phyloP scores from a whole-genome alignment of 1,140 invertebrate genomes.

The Steinernema feltiae region DNA sequence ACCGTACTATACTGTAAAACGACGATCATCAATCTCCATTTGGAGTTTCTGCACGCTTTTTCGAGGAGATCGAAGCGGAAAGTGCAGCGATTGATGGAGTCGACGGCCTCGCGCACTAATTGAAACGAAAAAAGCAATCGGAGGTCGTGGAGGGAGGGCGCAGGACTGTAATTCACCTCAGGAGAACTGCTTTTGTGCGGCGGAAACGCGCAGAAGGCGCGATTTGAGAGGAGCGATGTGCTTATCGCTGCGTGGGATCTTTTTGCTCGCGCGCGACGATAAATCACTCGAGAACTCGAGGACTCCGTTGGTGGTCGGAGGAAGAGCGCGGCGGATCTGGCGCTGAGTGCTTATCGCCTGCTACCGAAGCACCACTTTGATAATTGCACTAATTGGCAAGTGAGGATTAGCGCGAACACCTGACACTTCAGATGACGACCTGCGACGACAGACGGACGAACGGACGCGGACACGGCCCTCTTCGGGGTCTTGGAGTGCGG shows the following conservation, averaged over 20 bases:
- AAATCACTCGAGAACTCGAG: not conserved
- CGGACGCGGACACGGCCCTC: not conserved
- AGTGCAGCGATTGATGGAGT: not conserved
- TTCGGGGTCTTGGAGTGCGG: not conserved
- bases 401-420: not conserved
- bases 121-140: not conserved
- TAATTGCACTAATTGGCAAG: not conserved
- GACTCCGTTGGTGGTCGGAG: not conserved
- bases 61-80: not conserved
- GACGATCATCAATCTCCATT: no score
- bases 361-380: not conserved
- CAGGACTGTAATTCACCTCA: not conserved
- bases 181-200: not conserved
- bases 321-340: not conserved
- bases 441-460: not conserved
- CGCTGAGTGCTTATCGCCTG: not conserved
- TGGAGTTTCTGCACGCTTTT: no score
- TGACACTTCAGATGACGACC: not conserved
- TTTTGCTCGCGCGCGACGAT: not conserved
- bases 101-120: not conserved
- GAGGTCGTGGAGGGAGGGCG: not conserved
- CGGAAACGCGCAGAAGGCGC: not conserved
- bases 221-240: not conserved
- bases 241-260: conserved; percentile 10
- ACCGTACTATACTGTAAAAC: no score